Evolutionary conservation across 2,113 vertebrate genomes (phyloP).

Genomic region (Paracanthobrama guichenoti): DNA sequence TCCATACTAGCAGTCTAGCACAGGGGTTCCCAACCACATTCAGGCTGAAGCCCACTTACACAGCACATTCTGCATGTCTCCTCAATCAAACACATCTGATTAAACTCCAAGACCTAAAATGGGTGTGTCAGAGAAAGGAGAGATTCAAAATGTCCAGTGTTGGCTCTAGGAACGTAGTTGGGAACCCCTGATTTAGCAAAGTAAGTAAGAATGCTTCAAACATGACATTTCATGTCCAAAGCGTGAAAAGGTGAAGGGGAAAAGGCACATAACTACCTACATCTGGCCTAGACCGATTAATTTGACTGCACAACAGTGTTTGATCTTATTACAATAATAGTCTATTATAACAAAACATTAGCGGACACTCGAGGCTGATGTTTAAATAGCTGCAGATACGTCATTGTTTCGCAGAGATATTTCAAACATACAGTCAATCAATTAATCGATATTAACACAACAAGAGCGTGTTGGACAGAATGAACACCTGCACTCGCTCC

Average conservation of each 20-base stretch:
- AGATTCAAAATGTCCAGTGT: too few relatives aligned
- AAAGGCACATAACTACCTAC: background rate
- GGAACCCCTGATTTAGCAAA: too few relatives aligned
- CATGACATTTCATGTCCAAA: background rate
- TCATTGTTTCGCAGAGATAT: background rate
- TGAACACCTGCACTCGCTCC: constrained; percentile 39
- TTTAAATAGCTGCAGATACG: background rate
- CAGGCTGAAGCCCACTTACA: too few relatives aligned
- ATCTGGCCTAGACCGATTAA: background rate
- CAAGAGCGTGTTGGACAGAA: background rate
- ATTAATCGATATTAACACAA: background rate
- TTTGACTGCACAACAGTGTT: background rate
- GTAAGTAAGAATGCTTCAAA: too few relatives aligned
- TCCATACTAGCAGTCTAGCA: too few relatives aligned
- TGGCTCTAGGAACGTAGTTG: too few relatives aligned
- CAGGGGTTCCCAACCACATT: too few relatives aligned
- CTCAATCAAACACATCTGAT: too few relatives aligned
- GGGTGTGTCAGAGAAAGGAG: too few relatives aligned
- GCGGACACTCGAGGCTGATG: background rate
- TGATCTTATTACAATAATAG: background rate
- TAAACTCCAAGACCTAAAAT: too few relatives aligned
- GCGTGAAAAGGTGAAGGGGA: background rate
- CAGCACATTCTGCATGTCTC: too few relatives aligned
- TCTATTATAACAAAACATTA: background rate
- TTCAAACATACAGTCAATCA: background rate